These are phyloP conservation scores for Nannobrachium achirus DNA, from an alignment of 2,113 vertebrate genomes.

Conservation along the genomic window DNA sequence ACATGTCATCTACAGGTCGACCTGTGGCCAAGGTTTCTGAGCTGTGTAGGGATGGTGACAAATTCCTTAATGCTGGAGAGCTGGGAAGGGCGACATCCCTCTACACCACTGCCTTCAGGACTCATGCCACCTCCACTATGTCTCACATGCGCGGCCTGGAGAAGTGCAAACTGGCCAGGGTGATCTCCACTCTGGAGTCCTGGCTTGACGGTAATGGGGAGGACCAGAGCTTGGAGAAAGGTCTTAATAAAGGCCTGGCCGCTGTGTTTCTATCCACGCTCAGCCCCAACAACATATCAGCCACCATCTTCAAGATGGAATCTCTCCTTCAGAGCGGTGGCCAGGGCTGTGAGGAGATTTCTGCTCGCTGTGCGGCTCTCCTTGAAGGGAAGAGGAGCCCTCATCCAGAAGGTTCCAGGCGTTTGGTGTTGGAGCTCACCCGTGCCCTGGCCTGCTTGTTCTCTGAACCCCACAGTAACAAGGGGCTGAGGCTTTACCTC, in stretches of 20 bases:
- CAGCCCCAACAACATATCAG: slow-evolving; percentile 80
- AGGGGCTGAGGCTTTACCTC: slow-evolving; percentile 82
- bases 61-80: slow-evolving; percentile 73
- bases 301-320: slow-evolving; percentile 84
- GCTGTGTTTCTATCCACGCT: slow-evolving; percentile 86
- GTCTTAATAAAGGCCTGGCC: slow-evolving; percentile 80
- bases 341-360: slow-evolving; percentile 76
- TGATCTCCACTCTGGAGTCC: slow-evolving; percentile 81
- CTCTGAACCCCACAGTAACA: slow-evolving; percentile 44
- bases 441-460: slow-evolving; percentile 85
- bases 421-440: slow-evolving; percentile 80
- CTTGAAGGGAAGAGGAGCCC: slow-evolving; percentile 65
- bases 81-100: slow-evolving; percentile 76
- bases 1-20: slow-evolving; percentile 70
- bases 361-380: slow-evolving; percentile 74
- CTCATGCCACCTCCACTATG: slow-evolving; percentile 75
- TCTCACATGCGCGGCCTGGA: slow-evolving; percentile 75
- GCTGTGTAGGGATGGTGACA: slow-evolving; percentile 84
- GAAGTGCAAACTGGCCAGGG: slow-evolving; percentile 19
- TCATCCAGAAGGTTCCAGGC: slow-evolving; percentile 34
- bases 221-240: slow-evolving; percentile 64
- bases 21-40: slow-evolving; percentile 63
- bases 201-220: slow-evolving; percentile 80
- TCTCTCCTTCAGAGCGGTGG: slow-evolving; percentile 76
- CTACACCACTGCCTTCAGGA: slow-evolving; percentile 87